Conservation (phyloP, 2,888 invertebrate species). For the Drosophila affinis region DNA sequence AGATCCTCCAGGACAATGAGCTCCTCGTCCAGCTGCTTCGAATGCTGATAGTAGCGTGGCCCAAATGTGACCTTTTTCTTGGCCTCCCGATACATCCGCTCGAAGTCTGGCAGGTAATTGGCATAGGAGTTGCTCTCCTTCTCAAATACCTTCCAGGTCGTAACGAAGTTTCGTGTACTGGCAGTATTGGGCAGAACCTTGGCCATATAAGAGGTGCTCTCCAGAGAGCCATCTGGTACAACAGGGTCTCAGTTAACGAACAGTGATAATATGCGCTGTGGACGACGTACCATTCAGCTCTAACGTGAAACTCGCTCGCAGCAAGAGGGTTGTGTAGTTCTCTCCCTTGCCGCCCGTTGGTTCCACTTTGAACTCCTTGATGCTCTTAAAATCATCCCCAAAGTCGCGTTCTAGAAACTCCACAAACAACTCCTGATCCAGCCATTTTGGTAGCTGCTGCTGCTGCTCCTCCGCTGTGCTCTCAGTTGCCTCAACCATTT, state of each 20-base stretch:
- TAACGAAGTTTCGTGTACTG: constrained; percentile 56
- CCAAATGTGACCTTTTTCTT: constrained; percentile 66
- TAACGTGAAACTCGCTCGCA: constrained; percentile 59
- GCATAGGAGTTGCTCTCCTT: constrained; percentile 79
- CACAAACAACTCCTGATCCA: constrained; percentile 53
- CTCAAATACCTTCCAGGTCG: constrained; percentile 72
- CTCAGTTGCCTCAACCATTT: constrained; percentile 38
- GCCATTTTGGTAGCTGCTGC: constrained; percentile 40
- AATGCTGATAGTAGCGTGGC: constrained; percentile 60
- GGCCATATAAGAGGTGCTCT: constrained; percentile 63
- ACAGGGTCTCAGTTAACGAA: neutral
- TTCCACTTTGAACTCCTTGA: constrained; percentile 57
- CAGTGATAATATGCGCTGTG: neutral
- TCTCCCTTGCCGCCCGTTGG: constrained; percentile 71
- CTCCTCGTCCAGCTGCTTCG: constrained; percentile 31
- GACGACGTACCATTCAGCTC: constrained; percentile 62
- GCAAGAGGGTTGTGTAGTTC: constrained; percentile 76
- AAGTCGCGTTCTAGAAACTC: constrained; percentile 65
- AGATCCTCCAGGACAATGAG: constrained; percentile 80
- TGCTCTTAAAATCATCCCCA: constrained; percentile 49
- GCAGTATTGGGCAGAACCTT: constrained; percentile 63
- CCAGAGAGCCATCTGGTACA: constrained; percentile 51
- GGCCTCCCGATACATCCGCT: constrained; percentile 63
- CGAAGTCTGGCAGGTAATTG: constrained; percentile 75
- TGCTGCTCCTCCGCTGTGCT: neutral